Percentiles rank a stretch among this genome's conserved stretches.
Evolutionary conservation across 1,140 invertebrate species (phyloP).

Genomic region (Nymphalis io): DNA sequence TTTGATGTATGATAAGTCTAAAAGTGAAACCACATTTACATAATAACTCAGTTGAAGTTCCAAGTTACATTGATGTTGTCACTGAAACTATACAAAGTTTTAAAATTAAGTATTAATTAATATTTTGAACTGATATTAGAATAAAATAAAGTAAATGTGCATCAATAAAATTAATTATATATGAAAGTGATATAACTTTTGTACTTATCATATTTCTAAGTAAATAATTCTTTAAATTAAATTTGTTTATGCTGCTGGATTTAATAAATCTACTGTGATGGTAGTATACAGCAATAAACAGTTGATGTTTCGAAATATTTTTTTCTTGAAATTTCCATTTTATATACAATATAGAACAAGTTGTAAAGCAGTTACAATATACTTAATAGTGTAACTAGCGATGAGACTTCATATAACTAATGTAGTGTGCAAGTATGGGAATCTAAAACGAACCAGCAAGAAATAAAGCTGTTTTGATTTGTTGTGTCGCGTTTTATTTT

Average conservation of each 20-base stretch:
- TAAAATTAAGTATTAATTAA: background rate
- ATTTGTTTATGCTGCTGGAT: background rate
- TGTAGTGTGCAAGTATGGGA: constrained; percentile 67
- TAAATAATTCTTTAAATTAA: background rate
- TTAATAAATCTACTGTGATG: constrained; percentile 41
- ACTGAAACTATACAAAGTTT: background rate
- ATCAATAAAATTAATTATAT: background rate
- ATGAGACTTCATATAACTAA: constrained; percentile 27
- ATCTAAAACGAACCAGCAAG: constrained; percentile 68
- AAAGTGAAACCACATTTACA: background rate
- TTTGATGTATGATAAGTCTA: constrained; percentile 7
- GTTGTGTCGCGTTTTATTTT: constrained; percentile 63
- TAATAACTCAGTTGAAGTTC: background rate
- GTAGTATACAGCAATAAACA: constrained; percentile 47
- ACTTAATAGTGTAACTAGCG: constrained; percentile 42
- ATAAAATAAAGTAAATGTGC: background rate
- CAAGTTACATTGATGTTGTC: background rate
- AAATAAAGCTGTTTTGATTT: constrained; percentile 80
- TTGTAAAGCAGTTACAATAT: constrained; percentile 14
- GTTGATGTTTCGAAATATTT: constrained; percentile 15
- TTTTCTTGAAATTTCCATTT: constrained; percentile 32
- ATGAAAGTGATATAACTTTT: constrained; percentile 9
- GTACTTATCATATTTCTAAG: constrained; percentile 15
- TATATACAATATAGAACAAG: constrained; percentile 41
- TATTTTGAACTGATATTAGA: too few relatives aligned